Percentiles rank a stretch among this genome's conserved stretches.
phyloP scores from a whole-genome alignment of 2,888 invertebrate species.

The Monochamus alternatus region DNA sequence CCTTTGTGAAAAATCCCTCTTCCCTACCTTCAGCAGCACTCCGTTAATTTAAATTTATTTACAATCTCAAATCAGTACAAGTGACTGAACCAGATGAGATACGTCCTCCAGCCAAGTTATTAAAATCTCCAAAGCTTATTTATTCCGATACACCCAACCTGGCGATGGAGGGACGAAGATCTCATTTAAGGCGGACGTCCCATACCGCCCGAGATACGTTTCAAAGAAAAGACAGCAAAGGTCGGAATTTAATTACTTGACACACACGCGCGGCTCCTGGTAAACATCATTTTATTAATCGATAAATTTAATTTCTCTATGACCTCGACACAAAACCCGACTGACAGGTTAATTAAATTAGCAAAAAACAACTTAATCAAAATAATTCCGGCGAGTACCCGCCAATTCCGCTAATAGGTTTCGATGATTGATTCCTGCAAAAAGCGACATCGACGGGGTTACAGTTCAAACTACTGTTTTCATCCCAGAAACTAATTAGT shows the following conservation, averaged over 20 bases:
- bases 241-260: not conserved
- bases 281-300: constrained; percentile 1
- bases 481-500: too few relatives aligned
- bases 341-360: constrained; percentile 12
- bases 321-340: constrained; percentile 2
- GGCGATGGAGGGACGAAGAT: not conserved
- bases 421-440: too few relatives aligned
- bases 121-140: not conserved
- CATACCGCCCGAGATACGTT: not conserved
- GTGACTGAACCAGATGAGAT: not conserved
- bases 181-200: too few relatives aligned
- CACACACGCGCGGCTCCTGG: not conserved
- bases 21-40: too few relatives aligned
- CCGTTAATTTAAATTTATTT: not conserved
- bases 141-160: not conserved
- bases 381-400: not conserved
- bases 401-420: not conserved
- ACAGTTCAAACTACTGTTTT: too few relatives aligned
- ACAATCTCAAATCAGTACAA: not conserved
- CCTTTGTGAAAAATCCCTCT: too few relatives aligned
- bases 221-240: not conserved
- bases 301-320: constrained; percentile 2
- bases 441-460: too few relatives aligned
- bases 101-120: not conserved
- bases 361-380: not conserved